These are phyloP conservation scores for Tinamus guttatus DNA, from an alignment of 2,113 vertebrate genomes.

Conservation along the genomic window DNA sequence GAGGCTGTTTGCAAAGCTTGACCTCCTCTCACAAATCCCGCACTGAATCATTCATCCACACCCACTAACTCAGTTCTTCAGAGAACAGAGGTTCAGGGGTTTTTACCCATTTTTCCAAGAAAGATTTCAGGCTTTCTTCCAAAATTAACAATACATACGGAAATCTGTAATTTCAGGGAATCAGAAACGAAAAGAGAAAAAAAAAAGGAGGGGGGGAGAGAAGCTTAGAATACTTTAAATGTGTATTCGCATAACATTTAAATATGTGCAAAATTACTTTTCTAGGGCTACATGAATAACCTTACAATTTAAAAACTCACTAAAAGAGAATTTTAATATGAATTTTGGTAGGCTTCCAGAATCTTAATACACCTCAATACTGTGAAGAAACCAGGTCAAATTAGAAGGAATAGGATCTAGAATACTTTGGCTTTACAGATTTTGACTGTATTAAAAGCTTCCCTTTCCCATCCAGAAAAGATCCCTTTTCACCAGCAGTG, in stretches of 20 bases:
- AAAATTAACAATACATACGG: neutral
- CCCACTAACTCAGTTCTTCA: neutral
- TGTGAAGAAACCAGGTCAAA: neutral
- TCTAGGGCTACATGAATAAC: neutral
- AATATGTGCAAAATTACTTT: neutral
- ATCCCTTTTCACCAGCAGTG: neutral
- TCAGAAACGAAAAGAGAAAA: neutral
- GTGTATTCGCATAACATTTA: neutral
- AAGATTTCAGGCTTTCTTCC: neutral
- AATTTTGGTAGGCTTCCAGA: neutral
- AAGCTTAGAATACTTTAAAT: neutral
- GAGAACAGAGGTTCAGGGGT: too few relatives aligned
- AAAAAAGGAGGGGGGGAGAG: neutral
- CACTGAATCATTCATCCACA: neutral
- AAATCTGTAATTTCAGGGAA: neutral
- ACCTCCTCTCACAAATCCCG: neutral
- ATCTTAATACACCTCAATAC: neutral
- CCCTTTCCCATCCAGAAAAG: neutral
- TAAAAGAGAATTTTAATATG: neutral
- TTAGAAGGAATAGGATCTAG: neutral
- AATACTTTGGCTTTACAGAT: neutral
- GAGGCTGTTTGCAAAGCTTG: neutral
- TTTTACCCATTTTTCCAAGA: neutral
- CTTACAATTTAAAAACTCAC: neutral
- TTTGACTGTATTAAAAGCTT: slow-evolving; percentile 4